Conservation (phyloP, 2,797 vertebrate species). For the Sternarchorhynchus goeldii region DNA sequence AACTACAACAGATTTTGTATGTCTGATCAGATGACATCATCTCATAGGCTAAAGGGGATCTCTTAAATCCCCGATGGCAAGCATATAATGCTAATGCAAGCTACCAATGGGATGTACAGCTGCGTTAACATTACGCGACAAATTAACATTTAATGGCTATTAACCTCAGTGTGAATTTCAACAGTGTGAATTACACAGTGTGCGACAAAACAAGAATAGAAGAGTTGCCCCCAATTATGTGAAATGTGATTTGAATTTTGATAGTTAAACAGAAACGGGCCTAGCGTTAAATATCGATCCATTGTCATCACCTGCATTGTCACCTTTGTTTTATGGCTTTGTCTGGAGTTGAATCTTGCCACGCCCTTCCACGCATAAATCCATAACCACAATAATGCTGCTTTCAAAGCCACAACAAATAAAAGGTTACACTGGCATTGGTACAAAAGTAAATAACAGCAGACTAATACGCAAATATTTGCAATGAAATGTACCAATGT, state of each 20-base stretch:
- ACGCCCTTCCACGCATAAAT: slow-evolving; percentile 50
- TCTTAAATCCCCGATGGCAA: slow-evolving; percentile 22
- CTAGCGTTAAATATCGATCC: neutral
- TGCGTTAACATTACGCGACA: neutral
- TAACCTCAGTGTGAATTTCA: neutral
- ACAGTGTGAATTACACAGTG: neutral
- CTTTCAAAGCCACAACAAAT: neutral
- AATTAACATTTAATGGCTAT: neutral
- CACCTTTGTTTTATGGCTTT: slow-evolving; percentile 59
- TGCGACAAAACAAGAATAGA: neutral
- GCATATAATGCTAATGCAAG: neutral
- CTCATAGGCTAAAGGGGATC: slow-evolving; percentile 27
- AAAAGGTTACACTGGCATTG: neutral
- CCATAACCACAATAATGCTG: neutral
- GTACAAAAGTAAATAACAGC: neutral
- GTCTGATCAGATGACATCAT: slow-evolving; percentile 57
- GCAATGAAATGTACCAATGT: slow-evolving; percentile 11
- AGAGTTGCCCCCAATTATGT: neutral
- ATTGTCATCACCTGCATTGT: slow-evolving; percentile 48
- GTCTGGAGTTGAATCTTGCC: slow-evolving; percentile 54
- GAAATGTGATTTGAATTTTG: neutral
- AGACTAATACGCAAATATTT: neutral
- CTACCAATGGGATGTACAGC: neutral
- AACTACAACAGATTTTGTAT: slow-evolving; percentile 51
- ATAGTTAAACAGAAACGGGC: no score